Evolutionary conservation across 2,797 vertebrate species (phyloP), one percentile per base, ranked within the genome.

Genomic region (Chelon labrosus): DNA sequence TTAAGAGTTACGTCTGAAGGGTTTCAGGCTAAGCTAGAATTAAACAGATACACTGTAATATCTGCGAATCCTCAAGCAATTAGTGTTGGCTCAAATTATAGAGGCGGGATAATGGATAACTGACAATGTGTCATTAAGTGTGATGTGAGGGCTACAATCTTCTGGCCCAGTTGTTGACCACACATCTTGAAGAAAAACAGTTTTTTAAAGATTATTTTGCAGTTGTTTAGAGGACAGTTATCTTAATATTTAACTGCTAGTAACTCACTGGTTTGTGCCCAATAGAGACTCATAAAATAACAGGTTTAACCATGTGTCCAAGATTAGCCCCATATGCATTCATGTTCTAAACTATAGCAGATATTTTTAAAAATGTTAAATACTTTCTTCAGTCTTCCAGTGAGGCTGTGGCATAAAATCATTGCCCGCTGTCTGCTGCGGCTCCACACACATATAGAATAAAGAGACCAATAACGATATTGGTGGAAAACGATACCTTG

Each of bases 401-500:
- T 13, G 19, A 19, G 8, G 31, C 31, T 35, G 6, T 27, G 25
- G 1, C 2, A 27, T 35, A 35, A 35, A 35, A 7, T 1, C 31
- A 35, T 27, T 44, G 53, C 47, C 16, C 39, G 3, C 1, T 12
- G 58, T 41, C 37, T 61, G 63, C 37, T 16, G 9, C 25, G 38
- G 25, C 58, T 70, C 51, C 54, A 51, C 39, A 41, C 39, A 64
- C 35, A 37, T 47, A 27, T 14, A n/a, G 12, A 77, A 77, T 70
- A 39, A 82, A 80, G 76, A 78, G 46, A 80, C 71, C 67, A 70
- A 74, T 84, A 83, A 82, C 86, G 85, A 87, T 88, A 85, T 83
- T 73, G 73, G 44, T 64, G 88, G 75, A 90, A 91, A 82, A 64
- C 89, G 73, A 92, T 95, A 99, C 98, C 98, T 98, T 98, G 97